Evolutionary conservation across 1,140 invertebrate species (phyloP), one percentile per base, ranked within the genome.

Genomic region (Eurosta solidaginis): DNA sequence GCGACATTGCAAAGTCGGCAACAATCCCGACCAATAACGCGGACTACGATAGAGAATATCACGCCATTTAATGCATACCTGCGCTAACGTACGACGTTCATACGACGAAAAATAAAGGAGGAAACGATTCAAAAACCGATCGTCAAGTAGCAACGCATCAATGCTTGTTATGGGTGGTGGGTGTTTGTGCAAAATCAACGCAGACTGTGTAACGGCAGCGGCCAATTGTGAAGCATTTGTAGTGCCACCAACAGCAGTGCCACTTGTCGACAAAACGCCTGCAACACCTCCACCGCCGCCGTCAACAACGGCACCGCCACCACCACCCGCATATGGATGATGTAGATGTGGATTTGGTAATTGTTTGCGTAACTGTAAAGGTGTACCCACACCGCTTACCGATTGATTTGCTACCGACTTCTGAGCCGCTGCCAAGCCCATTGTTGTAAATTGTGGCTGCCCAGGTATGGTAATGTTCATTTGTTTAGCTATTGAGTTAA

Each of bases 41-140:
- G 94, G 94, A 47, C 92, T 92, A 27, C 94, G 91, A 86, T 97
- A 97, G 27, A 97, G 88, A 73, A 96, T 90, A 82, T 96, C 94
- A 77, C 95, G 91, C 96, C 96, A 97, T 85, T 92, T 91, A 78
- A 91, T 90, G 88, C 96, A 97, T 80, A 94, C 93, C 89, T 95
- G 93, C 20, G 95, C 94, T 80, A 97, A 89, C 6, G 91, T 88
- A 50, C 93, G 91, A 78, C 95, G 90, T 81, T 98, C 96, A 52
- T 90, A 91, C 0, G 94, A 89, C 50, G 91, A 92, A 85, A 97
- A 97, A 84, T 96, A 97, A 17, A 92, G 89, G 89, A 97, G 97
- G 89, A 97, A 96, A 79, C 91, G 90, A 27, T 90, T 90, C 10
- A 97, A 91, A 88, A 97, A 97, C 78, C 92, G 90, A 79, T 96